Base-by-base conservation (phyloP, 2,888 invertebrate genomes). In the Cantharis rustica region DNA sequence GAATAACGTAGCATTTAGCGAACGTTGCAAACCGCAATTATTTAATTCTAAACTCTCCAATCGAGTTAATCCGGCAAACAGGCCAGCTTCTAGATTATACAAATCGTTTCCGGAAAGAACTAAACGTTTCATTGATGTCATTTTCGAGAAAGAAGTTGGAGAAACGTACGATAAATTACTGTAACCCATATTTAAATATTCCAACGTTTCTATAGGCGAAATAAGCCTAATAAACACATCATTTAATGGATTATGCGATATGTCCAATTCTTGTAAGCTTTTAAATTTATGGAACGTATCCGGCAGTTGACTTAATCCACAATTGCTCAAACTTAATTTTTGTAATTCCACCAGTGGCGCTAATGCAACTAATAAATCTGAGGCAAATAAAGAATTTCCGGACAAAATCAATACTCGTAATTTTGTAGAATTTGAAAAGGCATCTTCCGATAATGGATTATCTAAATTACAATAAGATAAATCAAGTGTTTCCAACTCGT, bases 111-210 rank as follows among this genome's bases (percentile, higher is more conserved):
- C 93, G 3, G 94, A 94, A 27, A 94, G 88, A 69, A 93, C 90
- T 16, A 94, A 88, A 71, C 90, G 90, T 83, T 91, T 92, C 87
- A 94, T 89, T 10, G 92, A 91, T 1, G 92, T 91, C 93, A 93
- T 93, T 84, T 92, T 91, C 4, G 93, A 90, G 83, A 94, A 94
- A 3, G 92, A 91, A 27, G 91, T 90, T 61, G 92, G 92, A 0
- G 92, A 91, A 73, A 94, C 89, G 79, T 91, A 90, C 0, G 92
- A 92, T 2, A 94, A 88, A 84, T 93, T 91, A 86, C 93, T 93
- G 84, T 93, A 93, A 7, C 93, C 93, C 93, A 94, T 93, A 85
- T 94, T 93, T 3, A 94, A 87, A 83, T 92, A 93, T 85, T 93
- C 92, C 31, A 94, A 87, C 13, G 92, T 92, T 76, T 91, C 91